Conservation (phyloP, 2,797 vertebrate genomes). For the Lithobates sylvaticus region DNA sequence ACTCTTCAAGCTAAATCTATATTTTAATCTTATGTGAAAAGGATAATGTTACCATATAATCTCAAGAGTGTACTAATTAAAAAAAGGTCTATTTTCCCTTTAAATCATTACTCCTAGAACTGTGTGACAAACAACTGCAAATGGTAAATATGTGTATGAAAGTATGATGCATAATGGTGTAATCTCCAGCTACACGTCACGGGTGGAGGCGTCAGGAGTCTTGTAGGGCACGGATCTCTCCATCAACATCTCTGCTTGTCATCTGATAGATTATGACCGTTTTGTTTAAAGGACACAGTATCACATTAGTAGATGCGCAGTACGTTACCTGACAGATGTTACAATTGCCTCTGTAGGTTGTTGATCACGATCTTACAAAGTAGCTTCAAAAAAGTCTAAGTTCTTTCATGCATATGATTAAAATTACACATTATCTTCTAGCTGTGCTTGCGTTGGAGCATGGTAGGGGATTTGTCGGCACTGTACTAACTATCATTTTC, state of each 20-base stretch:
- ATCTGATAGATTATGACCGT: slow-evolving; percentile 50
- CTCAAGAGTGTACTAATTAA: no score
- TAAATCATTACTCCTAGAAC: neutral
- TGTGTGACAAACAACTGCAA: neutral
- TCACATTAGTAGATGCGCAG: slow-evolving; percentile 18
- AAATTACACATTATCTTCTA: slow-evolving; percentile 51
- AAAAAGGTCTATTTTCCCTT: neutral
- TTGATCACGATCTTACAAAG: slow-evolving; percentile 24
- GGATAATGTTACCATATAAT: no score
- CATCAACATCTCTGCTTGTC: slow-evolving; percentile 19
- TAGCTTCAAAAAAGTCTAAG: slow-evolving; percentile 28
- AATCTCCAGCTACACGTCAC: slow-evolving; percentile 12
- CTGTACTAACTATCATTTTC: slow-evolving; percentile 36
- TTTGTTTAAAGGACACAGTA: slow-evolving; percentile 31
- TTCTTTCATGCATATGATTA: slow-evolving; percentile 57
- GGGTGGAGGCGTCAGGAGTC: slow-evolving; percentile 25
- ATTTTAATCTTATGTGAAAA: no score
- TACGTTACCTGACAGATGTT: slow-evolving; percentile 45
- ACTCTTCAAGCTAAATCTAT: no score
- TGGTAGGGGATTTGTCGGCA: slow-evolving; percentile 31
- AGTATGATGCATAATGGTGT: slow-evolving; percentile 32
- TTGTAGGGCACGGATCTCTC: slow-evolving; percentile 11
- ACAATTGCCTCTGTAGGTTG: slow-evolving; percentile 26
- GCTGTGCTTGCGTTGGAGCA: slow-evolving; percentile 7
- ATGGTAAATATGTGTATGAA: slow-evolving; percentile 4